phyloP scores from a whole-genome alignment of 1,140 invertebrate genomes.

The Drosophila bifasciata region DNA sequence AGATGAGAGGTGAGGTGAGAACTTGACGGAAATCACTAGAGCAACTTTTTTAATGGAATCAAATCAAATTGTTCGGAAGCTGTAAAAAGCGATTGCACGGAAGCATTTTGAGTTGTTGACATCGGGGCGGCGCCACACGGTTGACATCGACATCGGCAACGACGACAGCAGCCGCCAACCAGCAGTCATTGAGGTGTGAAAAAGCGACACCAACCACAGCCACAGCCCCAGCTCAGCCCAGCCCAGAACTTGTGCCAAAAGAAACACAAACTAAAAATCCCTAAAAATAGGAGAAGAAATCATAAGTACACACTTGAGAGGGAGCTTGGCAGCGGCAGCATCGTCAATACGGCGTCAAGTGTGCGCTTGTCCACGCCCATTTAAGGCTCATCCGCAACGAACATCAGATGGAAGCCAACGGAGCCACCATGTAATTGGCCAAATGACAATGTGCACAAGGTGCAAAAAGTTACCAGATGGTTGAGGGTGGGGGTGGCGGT shows the following conservation, averaged over 20 bases:
- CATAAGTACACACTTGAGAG: slow-evolving; percentile 75
- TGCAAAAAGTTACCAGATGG: slow-evolving; percentile 54
- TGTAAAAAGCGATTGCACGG: slow-evolving; percentile 83
- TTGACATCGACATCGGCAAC: slow-evolving; percentile 38
- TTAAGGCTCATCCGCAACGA: slow-evolving; percentile 49
- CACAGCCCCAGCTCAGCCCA: too few species aligned
- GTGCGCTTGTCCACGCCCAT: slow-evolving; percentile 72
- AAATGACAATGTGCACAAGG: slow-evolving; percentile 62
- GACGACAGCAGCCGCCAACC: slow-evolving; percentile 61
- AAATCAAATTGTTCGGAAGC: slow-evolving; percentile 84
- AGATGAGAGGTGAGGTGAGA: slow-evolving; percentile 39
- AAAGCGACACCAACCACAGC: slow-evolving; percentile 46
- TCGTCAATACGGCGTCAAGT: slow-evolving; percentile 73
- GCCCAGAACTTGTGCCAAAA: slow-evolving; percentile 60
- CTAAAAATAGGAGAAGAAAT: slow-evolving; percentile 40
- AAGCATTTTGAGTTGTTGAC: slow-evolving; percentile 82
- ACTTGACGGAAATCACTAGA: slow-evolving; percentile 72
- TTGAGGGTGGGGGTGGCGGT: neutral
- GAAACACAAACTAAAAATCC: slow-evolving; percentile 61
- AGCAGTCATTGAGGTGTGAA: slow-evolving; percentile 67
- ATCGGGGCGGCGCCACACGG: slow-evolving; percentile 36
- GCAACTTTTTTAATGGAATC: slow-evolving; percentile 83
- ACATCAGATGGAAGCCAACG: neutral
- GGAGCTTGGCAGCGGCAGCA: slow-evolving; percentile 44
- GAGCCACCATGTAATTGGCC: slow-evolving; percentile 67